Conservation (phyloP, 2,113 vertebrate genomes). For the Gracilinanus agilis region DNA sequence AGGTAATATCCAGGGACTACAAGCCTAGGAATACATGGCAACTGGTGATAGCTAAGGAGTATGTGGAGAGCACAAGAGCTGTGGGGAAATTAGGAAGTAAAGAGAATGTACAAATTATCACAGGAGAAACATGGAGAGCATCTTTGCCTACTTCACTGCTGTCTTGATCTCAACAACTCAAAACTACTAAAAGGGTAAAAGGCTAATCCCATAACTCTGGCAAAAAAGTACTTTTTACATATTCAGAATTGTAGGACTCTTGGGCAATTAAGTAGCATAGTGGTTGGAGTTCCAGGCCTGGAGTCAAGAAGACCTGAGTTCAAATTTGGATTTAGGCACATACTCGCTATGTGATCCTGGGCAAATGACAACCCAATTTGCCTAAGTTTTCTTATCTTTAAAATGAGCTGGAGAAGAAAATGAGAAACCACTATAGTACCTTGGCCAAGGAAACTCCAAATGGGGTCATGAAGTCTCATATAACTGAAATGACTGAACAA, state of each 20-base stretch:
- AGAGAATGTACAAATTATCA: background rate
- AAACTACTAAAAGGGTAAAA: background rate
- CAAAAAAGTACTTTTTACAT: conserved; percentile 43
- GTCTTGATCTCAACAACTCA: conserved; percentile 5
- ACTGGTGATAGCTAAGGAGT: background rate
- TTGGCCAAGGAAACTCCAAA: too few relatives aligned
- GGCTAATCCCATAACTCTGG: background rate
- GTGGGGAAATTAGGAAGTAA: background rate
- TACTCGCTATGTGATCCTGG: too few relatives aligned
- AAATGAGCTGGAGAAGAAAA: too few relatives aligned
- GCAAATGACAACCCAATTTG: too few relatives aligned
- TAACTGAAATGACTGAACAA: too few relatives aligned
- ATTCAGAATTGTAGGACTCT: background rate
- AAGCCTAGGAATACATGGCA: background rate
- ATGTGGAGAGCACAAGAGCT: background rate
- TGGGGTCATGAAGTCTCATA: too few relatives aligned
- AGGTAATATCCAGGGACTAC: background rate
- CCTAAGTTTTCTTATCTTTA: too few relatives aligned
- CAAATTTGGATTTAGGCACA: too few relatives aligned
- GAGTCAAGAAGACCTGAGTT: too few relatives aligned
- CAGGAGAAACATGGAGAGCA: background rate
- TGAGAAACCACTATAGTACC: too few relatives aligned
- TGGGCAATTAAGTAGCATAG: too few relatives aligned
- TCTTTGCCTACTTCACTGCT: background rate
- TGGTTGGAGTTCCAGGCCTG: too few relatives aligned